Percentiles rank a stretch among this genome's conserved stretches.
phyloP scores from a whole-genome alignment of 2,888 invertebrate species.

The Ypsolopha sequella region DNA sequence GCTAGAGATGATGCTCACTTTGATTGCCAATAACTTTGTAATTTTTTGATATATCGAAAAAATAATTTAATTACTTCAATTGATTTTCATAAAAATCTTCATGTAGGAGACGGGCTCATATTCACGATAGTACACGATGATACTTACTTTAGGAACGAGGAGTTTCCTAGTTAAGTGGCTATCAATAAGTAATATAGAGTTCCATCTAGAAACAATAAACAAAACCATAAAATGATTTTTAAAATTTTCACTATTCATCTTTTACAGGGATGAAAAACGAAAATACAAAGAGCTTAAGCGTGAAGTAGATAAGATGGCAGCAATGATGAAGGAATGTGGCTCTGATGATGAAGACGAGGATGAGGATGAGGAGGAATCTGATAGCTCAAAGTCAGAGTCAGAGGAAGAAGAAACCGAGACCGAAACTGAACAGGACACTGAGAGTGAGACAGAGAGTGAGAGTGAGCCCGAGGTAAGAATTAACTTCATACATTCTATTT shows the following conservation, averaged over 20 bases:
- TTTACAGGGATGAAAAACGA: slow-evolving; percentile 78
- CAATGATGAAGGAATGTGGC: slow-evolving; percentile 84
- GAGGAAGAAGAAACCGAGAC: slow-evolving; percentile 73
- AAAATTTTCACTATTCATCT: neutral
- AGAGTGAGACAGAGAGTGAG: slow-evolving; percentile 75
- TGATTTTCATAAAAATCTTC: no score
- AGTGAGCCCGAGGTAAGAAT: slow-evolving; percentile 74
- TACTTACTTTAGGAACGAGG: no score
- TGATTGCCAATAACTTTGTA: no score
- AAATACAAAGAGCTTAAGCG: slow-evolving; percentile 87
- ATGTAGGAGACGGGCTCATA: no score
- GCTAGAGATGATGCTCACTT: slow-evolving; percentile 81
- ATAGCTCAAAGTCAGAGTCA: slow-evolving; percentile 55
- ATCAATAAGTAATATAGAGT: no score
- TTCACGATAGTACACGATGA: no score
- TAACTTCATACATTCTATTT: slow-evolving; percentile 6
- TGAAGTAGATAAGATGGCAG: slow-evolving; percentile 93
- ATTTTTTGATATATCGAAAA: no score
- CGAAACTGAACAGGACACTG: slow-evolving; percentile 77
- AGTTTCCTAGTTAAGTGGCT: no score
- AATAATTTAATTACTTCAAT: no score
- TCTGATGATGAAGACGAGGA: slow-evolving; percentile 79
- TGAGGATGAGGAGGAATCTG: slow-evolving; percentile 68
- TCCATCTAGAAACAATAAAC: no score
- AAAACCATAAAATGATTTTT: no score